Percentiles rank a stretch among this genome's conserved stretches.
Conservation (phyloP, 2,888 invertebrate genomes). For the Scaptomyza tumidula region DNA sequence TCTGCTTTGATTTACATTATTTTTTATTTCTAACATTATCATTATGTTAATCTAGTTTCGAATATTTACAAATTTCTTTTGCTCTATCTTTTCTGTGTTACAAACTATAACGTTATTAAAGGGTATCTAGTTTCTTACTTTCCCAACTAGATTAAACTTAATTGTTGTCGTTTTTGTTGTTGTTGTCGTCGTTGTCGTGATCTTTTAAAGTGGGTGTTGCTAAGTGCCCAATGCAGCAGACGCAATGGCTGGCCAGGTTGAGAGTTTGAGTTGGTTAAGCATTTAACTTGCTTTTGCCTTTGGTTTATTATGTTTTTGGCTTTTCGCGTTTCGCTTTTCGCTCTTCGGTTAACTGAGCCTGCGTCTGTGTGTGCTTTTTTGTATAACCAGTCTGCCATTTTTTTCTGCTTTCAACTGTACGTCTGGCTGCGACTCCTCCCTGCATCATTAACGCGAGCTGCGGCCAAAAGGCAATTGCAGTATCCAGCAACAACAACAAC, state of each 20-base stretch:
- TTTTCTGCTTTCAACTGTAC: constrained; percentile 17
- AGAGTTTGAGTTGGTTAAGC: background rate
- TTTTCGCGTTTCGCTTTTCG: background rate
- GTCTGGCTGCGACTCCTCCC: constrained; percentile 44
- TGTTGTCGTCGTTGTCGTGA: constrained; percentile 54
- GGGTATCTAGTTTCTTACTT: constrained; percentile 12
- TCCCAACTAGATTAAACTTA: background rate
- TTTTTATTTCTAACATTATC: no score
- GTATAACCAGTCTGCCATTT: constrained; percentile 75
- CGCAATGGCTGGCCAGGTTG: constrained; percentile 70
- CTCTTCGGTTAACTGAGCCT: background rate
- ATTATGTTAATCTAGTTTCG: no score
- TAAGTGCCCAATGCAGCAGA: constrained; percentile 72
- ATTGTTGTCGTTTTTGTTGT: constrained; percentile 18
- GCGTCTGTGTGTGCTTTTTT: background rate
- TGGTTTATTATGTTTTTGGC: background rate
- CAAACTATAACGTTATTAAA: background rate
- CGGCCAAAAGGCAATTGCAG: constrained; percentile 54
- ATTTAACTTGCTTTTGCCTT: background rate
- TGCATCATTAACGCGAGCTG: constrained; percentile 75
- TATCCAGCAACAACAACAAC: constrained; percentile 39
- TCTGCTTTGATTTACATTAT: no score
- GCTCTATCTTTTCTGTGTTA: no score
- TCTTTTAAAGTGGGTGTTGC: constrained; percentile 75
- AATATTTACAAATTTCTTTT: no score